Percentiles rank a stretch among this genome's conserved stretches.
These are phyloP conservation scores for Corvus moneduloides DNA, from an alignment of 2,113 vertebrate genomes.

Conservation along the genomic window DNA sequence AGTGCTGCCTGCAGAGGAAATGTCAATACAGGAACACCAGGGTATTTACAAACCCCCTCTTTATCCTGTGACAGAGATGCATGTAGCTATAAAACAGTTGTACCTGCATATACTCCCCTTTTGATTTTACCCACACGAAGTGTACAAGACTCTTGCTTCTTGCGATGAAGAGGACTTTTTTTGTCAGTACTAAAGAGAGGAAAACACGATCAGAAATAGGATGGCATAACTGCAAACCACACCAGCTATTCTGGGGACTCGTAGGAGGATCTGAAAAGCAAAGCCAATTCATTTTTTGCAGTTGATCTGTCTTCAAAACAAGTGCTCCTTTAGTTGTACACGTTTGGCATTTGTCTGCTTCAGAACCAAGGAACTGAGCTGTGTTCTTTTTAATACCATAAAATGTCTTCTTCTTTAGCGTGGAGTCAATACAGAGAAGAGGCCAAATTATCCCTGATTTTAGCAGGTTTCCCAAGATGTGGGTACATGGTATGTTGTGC, in stretches of 20 bases:
- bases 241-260: constrained; percentile 8
- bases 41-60: neutral
- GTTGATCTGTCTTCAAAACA: constrained; percentile 16
- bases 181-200: neutral
- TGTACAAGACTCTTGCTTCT: neutral
- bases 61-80: neutral
- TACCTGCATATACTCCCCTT: neutral
- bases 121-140: neutral
- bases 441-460: neutral
- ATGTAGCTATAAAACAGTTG: neutral
- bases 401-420: neutral
- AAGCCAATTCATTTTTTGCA: constrained; percentile 22
- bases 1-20: neutral
- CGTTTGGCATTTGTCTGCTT: neutral
- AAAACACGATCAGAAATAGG: neutral
- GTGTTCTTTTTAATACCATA: neutral
- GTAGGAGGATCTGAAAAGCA: constrained; percentile 33
- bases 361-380: neutral
- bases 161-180: neutral
- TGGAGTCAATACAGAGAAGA: neutral
- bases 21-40: constrained; percentile 3
- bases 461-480: neutral
- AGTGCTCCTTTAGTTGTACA: neutral
- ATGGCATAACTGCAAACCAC: neutral
- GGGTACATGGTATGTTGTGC: neutral